Percentiles rank a stretch among this genome's conserved stretches.
These are phyloP conservation scores for Pogona vitticeps DNA, from an alignment of 2,113 vertebrate genomes.

Conservation along the genomic window DNA sequence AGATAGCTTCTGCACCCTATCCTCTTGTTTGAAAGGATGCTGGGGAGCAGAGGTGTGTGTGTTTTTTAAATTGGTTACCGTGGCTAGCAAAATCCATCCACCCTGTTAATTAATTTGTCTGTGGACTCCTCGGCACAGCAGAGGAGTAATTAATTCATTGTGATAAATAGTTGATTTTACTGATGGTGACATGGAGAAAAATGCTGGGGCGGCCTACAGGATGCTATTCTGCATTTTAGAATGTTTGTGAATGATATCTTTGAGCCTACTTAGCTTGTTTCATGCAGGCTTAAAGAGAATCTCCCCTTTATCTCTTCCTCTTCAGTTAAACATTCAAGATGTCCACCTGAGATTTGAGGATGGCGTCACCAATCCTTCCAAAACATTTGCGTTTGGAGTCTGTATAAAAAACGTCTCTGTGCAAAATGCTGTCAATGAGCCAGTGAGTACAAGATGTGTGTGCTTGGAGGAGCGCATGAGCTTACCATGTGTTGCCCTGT, in stretches of 20 bases:
- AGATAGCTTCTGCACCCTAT: no score
- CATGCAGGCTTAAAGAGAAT: not conserved
- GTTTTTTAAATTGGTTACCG: no score
- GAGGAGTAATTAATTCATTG: no score
- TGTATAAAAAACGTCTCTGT: slow-evolving; percentile 95
- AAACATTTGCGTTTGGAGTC: slow-evolving; percentile 90
- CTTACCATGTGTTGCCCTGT: no score
- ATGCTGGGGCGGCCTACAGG: not conserved
- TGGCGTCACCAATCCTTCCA: slow-evolving; percentile 83
- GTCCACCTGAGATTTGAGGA: slow-evolving; percentile 97
- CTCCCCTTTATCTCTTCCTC: not conserved
- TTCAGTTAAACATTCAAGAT: slow-evolving; percentile 94
- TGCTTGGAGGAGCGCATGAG: not conserved
- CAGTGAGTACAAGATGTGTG: slow-evolving; percentile 75
- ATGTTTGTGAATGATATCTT: not conserved
- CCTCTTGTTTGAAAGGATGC: no score
- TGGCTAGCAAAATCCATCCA: no score
- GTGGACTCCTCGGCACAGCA: no score
- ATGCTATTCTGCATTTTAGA: not conserved
- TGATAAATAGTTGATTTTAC: no score
- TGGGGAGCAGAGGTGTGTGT: no score
- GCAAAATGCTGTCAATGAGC: slow-evolving; percentile 89
- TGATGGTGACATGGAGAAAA: no score
- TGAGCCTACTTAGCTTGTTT: not conserved
- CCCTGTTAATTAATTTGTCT: no score